phyloP scores from a whole-genome alignment of 2,113 vertebrate species.

The Elephas maximus region DNA sequence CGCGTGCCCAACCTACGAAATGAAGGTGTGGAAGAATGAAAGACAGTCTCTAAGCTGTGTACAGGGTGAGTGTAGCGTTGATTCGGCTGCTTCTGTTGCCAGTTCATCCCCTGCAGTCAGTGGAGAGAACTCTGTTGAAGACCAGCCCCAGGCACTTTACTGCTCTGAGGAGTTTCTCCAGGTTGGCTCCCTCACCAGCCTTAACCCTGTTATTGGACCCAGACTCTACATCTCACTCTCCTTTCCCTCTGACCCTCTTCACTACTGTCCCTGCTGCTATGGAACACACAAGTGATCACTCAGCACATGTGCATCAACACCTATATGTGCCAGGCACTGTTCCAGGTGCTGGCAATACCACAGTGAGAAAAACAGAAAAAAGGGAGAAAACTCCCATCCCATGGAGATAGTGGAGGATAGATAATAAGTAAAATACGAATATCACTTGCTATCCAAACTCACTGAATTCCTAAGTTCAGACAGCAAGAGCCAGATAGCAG shows the following conservation, averaged over 20 bases:
- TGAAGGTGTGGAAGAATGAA: too few relatives aligned
- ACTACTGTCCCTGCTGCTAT: too few relatives aligned
- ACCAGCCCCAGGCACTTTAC: fast-evolving
- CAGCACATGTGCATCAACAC: too few relatives aligned
- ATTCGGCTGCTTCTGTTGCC: fast-evolving
- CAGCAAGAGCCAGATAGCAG: not conserved
- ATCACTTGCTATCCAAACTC: not conserved
- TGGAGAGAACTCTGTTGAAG: too few relatives aligned
- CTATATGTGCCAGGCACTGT: fast-evolving
- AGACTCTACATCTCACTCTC: not conserved
- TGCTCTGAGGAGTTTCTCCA: not conserved
- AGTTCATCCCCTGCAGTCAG: fast-evolving
- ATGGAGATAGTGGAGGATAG: not conserved
- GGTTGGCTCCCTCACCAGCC: not conserved
- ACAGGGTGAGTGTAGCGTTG: fast-evolving
- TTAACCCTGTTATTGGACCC: fast-evolving
- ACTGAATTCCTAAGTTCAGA: not conserved
- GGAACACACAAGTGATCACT: too few relatives aligned
- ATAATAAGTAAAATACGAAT: not conserved
- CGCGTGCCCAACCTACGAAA: not conserved
- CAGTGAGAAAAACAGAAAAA: not conserved
- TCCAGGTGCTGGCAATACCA: not conserved
- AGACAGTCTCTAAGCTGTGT: not conserved
- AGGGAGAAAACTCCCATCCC: too few relatives aligned
- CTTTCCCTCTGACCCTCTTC: not conserved